Percentiles rank a stretch among this genome's conserved stretches.
phyloP scores from a whole-genome alignment of 2,888 invertebrate genomes.

The Heliothis peltigera region DNA sequence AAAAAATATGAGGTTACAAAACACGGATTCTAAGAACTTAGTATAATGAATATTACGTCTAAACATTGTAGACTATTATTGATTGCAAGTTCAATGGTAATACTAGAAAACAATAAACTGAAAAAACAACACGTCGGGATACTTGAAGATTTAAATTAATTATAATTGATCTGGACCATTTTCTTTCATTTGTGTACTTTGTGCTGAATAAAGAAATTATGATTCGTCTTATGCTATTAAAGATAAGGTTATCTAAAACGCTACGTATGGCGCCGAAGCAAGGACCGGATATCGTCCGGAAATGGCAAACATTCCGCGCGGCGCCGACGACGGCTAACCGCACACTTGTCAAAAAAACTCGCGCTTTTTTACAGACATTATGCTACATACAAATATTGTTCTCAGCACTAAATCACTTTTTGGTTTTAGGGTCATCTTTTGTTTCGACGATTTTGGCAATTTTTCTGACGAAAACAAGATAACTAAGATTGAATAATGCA shows the following conservation, averaged over 20 bases:
- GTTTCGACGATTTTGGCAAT: constrained; percentile 47
- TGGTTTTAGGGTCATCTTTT: constrained; percentile 32
- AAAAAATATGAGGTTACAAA: constrained; percentile 45
- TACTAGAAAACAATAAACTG: constrained; percentile 71
- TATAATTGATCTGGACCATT: constrained; percentile 37
- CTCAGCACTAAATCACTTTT: constrained; percentile 26
- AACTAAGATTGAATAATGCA: constrained; percentile 53
- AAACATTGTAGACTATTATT: constrained; percentile 7
- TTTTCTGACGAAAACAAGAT: constrained; percentile 53
- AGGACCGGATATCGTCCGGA: constrained; percentile 88
- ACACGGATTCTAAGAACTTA: constrained; percentile 37
- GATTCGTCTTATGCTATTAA: constrained; percentile 40
- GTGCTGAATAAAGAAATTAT: constrained; percentile 23
- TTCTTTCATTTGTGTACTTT: constrained; percentile 12
- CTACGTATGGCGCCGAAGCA: constrained; percentile 74
- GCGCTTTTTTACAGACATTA: constrained; percentile 65
- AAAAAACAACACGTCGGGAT: constrained; percentile 67
- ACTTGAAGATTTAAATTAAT: constrained; percentile 66
- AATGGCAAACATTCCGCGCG: constrained; percentile 88
- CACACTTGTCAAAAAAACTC: constrained; percentile 78
- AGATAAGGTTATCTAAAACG: constrained; percentile 78
- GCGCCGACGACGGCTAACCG: constrained; percentile 76
- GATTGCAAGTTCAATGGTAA: constrained; percentile 5
- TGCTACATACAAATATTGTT: constrained; percentile 54
- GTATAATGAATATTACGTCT: constrained; percentile 6